These are phyloP conservation scores for Homalodisca vitripennis DNA, from an alignment of 1,140 invertebrate species.

Conservation along the genomic window DNA sequence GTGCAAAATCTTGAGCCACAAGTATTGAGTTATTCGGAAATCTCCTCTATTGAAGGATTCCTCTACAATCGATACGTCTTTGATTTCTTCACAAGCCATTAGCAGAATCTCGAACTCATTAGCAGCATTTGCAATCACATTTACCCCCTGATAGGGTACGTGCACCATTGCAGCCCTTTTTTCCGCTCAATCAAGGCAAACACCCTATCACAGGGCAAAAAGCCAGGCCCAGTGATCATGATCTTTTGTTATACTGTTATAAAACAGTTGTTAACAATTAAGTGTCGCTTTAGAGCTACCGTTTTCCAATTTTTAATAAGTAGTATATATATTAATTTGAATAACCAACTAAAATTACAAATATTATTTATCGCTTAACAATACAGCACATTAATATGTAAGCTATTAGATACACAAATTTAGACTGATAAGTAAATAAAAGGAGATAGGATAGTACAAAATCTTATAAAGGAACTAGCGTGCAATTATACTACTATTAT, in stretches of 20 bases:
- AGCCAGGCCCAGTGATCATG: slow-evolving; percentile 31
- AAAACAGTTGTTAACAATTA: slow-evolving; percentile 27
- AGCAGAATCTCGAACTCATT: background rate
- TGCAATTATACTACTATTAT: no score
- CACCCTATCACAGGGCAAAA: no score
- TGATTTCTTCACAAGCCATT: background rate
- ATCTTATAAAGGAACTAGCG: no score
- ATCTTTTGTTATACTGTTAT: slow-evolving; percentile 33
- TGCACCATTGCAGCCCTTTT: slow-evolving; percentile 13
- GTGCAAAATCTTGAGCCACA: background rate
- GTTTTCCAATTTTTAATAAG: slow-evolving; percentile 38
- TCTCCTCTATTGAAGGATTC: background rate
- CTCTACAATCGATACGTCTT: background rate
- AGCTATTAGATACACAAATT: no score
- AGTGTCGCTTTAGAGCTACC: slow-evolving; percentile 2
- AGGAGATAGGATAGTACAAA: no score
- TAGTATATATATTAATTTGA: no score
- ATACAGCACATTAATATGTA: no score
- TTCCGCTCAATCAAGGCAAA: slow-evolving; percentile 36
- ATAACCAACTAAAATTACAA: no score
- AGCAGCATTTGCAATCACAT: background rate
- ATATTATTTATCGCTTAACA: no score
- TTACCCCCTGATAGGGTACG: background rate
- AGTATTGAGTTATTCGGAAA: background rate
- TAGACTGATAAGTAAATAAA: no score